A percentile compares a stretch with the other conserved stretches of the same genome.
Conservation (phyloP, 2,888 invertebrate genomes). For the Idaea straminata region DNA sequence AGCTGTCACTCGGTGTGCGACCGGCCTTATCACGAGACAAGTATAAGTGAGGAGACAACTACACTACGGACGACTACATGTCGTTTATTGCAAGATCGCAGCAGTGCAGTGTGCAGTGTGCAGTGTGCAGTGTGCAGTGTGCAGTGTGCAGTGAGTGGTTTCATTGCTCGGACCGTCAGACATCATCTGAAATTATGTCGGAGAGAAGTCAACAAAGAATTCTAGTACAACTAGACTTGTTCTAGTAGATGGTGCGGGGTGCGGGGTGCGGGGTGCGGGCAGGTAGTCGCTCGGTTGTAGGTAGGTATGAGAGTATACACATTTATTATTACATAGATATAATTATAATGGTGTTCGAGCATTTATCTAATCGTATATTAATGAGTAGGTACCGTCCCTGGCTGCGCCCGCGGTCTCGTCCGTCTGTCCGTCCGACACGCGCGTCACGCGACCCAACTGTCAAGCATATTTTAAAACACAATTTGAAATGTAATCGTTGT, state of each 20-base stretch:
- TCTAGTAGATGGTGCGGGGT: no score
- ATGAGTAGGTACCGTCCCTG: not conserved
- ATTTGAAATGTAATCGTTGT: not conserved
- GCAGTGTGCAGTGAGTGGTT: no score
- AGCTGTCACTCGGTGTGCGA: slow-evolving; percentile 27
- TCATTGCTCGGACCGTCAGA: not conserved
- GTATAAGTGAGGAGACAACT: not conserved
- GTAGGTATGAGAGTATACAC: no score
- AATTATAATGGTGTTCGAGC: not conserved
- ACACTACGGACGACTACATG: not conserved
- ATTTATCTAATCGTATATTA: not conserved
- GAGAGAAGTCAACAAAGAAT: not conserved
- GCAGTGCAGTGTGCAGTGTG: no score
- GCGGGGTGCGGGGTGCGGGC: no score
- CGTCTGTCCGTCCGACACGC: not conserved
- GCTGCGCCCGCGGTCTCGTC: not conserved
- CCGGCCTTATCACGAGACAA: slow-evolving; percentile 14
- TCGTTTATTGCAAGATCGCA: not conserved
- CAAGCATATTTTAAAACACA: not conserved
- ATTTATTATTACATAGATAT: not conserved
- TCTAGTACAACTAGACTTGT: no score
- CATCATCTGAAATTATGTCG: not conserved
- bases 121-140: no score
- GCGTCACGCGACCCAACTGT: not conserved
- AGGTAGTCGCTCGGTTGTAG: no score